phyloP scores from a whole-genome alignment of 2,113 vertebrate species.

The Mormyrus lacerda region DNA sequence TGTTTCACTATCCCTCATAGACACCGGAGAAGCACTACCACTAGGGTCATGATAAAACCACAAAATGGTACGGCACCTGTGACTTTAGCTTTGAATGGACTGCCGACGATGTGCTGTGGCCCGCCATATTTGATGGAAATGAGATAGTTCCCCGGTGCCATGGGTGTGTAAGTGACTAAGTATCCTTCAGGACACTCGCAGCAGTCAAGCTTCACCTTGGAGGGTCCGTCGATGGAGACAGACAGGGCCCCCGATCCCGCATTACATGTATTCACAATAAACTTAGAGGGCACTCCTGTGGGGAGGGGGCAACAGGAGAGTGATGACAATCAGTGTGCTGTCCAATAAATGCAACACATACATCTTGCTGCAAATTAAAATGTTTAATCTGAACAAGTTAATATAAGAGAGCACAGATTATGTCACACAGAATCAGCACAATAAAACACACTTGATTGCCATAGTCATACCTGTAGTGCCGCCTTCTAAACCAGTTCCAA shows the following conservation, averaged over 20 bases:
- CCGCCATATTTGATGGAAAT: slow-evolving; percentile 94
- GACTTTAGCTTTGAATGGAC: slow-evolving; percentile 94
- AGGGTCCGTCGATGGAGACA: slow-evolving; percentile 88
- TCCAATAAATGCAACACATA: neutral
- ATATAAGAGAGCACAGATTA: neutral
- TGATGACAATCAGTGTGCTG: neutral
- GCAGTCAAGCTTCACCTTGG: slow-evolving; percentile 94
- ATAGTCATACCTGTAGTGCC: slow-evolving; percentile 75
- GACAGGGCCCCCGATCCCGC: slow-evolving; percentile 82
- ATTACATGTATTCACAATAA: slow-evolving; percentile 82
- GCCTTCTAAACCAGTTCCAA: slow-evolving; percentile 79
- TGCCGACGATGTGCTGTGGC: slow-evolving; percentile 91
- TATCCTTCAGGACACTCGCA: slow-evolving; percentile 85
- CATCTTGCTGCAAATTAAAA: neutral
- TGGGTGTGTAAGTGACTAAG: slow-evolving; percentile 85
- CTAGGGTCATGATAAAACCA: neutral
- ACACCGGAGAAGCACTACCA: neutral
- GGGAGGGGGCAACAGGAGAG: neutral
- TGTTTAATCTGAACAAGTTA: neutral
- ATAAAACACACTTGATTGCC: neutral
- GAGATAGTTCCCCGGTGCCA: slow-evolving; percentile 95
- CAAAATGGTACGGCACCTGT: slow-evolving; percentile 65
- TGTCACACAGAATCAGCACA: neutral
- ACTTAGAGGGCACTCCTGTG: slow-evolving; percentile 77
- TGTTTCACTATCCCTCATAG: neutral